A percentile compares a stretch with the other conserved stretches of the same genome.
Evolutionary conservation across 37 sponge, comb jelly and placozoan genomes (phyloP).

Genomic region (Haliclona indistincta): DNA sequence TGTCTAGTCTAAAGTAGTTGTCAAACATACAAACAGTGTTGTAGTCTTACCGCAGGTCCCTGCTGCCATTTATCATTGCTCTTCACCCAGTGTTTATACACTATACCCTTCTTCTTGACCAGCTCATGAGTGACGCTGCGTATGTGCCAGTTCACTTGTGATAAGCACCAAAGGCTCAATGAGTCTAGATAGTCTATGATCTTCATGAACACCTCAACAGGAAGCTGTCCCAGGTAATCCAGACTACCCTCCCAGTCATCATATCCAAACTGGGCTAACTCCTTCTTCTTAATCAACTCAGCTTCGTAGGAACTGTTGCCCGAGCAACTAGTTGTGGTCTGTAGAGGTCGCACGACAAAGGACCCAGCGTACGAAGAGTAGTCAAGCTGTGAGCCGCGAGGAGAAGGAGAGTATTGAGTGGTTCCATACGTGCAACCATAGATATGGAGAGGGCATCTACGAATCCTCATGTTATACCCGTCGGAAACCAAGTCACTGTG

Average conservation of each 20-base stretch:
- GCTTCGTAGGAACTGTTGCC: too few relatives aligned
- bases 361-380: not conserved
- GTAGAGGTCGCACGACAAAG: not conserved
- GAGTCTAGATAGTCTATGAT: not conserved
- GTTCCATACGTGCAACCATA: not conserved
- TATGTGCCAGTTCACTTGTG: not conserved
- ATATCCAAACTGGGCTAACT: too few relatives aligned
- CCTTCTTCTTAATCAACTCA: too few relatives aligned
- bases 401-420: not conserved
- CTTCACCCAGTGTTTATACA: too few relatives aligned
- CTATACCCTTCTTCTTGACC: too few relatives aligned
- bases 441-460: not conserved
- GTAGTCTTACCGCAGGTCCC: too few relatives aligned
- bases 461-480: not conserved
- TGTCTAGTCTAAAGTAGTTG: too few relatives aligned
- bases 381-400: not conserved
- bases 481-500: not conserved
- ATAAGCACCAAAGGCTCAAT: not conserved
- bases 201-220: not conserved
- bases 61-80: too few relatives aligned
- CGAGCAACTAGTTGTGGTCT: not conserved
- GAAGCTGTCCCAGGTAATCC: not conserved
- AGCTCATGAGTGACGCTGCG: too few relatives aligned
- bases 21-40: too few relatives aligned
- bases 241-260: too few relatives aligned